phyloP scores from a whole-genome alignment of 2,113 vertebrate species.

The Python bivittatus region DNA sequence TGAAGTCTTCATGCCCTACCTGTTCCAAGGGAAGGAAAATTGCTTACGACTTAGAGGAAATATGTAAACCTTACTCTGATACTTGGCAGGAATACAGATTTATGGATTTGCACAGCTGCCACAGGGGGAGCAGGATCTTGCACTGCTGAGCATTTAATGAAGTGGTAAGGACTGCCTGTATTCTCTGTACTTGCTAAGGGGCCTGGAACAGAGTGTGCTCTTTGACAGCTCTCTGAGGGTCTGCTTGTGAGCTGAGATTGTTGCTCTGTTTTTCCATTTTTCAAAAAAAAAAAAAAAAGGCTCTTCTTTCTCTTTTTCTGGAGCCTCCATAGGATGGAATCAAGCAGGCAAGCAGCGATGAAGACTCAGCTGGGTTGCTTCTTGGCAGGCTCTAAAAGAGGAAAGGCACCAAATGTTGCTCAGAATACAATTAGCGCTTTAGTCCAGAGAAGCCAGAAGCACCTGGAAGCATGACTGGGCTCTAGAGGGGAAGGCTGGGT shows the following conservation, averaged over 20 bases:
- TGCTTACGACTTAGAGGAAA: constrained; percentile 6
- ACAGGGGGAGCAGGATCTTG: background rate
- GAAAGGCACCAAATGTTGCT: background rate
- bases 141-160: background rate
- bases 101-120: background rate
- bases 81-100: fast-evolving
- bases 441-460: background rate
- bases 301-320: background rate
- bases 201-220: fast-evolving
- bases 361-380: background rate
- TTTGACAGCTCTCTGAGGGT: constrained; percentile 1
- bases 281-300: background rate
- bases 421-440: background rate
- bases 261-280: background rate
- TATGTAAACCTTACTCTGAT: background rate
- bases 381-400: background rate
- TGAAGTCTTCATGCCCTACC: background rate
- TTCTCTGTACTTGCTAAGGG: fast-evolving
- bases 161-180: background rate
- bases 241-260: constrained; percentile 21
- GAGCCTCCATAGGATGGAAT: constrained; percentile 18
- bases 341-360: fast-evolving
- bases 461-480: background rate
- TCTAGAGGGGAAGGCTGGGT: background rate
- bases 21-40: background rate